These are phyloP conservation scores for Drosophila paracracens DNA, from an alignment of 2,888 invertebrate genomes.

Conservation along the genomic window DNA sequence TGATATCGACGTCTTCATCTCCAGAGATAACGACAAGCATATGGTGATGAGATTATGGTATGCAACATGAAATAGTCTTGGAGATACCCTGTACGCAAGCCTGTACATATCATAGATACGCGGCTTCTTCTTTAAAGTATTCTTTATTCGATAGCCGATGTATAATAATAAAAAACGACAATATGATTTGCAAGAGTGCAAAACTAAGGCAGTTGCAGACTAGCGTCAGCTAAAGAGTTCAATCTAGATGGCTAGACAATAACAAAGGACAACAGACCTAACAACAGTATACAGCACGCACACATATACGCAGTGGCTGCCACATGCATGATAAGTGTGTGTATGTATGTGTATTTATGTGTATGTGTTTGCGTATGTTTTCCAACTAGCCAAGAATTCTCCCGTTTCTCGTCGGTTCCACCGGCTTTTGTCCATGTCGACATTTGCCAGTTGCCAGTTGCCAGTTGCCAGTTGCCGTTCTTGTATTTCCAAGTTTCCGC, in stretches of 20 bases:
- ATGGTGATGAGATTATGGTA: not conserved
- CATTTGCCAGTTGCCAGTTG: constrained; percentile 13
- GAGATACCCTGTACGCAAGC: not conserved
- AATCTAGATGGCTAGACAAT: constrained; percentile 53
- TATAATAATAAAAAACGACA: not conserved
- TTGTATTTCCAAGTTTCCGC: constrained; percentile 44
- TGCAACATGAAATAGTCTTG: not conserved
- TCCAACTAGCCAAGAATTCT: constrained; percentile 45
- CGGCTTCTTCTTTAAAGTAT: not conserved
- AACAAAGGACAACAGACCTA: constrained; percentile 27
- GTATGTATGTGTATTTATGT: not conserved
- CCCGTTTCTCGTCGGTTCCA: not conserved
- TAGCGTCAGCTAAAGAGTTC: constrained; percentile 37
- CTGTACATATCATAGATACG: not conserved
- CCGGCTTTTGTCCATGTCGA: constrained; percentile 12
- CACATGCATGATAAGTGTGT: constrained; percentile 10
- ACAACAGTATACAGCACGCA: constrained; percentile 3
- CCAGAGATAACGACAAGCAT: too few relatives aligned
- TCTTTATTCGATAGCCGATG: not conserved
- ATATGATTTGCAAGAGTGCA: constrained; percentile 4
- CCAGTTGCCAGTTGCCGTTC: constrained; percentile 23
- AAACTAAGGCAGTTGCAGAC: constrained; percentile 18
- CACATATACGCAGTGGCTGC: constrained; percentile 9
- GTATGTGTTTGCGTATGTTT: constrained; percentile 35
- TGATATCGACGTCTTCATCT: not conserved